Conservation (phyloP, 1,140 invertebrate genomes). For the Cataglyphis hispanica region DNA sequence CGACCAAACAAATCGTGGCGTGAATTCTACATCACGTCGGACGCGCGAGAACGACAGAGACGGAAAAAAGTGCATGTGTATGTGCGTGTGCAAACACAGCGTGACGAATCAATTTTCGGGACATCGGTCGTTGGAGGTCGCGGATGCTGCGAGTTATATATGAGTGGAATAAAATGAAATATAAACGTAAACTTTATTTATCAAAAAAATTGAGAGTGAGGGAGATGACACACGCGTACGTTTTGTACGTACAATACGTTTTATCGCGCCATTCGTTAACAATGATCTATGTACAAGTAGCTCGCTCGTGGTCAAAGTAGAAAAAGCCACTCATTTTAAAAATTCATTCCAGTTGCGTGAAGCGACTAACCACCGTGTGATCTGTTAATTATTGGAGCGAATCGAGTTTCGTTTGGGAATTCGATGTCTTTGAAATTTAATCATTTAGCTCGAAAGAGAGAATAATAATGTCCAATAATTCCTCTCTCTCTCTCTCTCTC, state of each 20-base stretch:
- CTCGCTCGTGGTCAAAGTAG: conserved; percentile 14
- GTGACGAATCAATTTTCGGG: conserved; percentile 63
- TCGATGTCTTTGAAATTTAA: conserved; percentile 51
- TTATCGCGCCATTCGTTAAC: conserved; percentile 10
- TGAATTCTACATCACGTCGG: conserved; percentile 59
- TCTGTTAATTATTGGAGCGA: conserved; percentile 46
- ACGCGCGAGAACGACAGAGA: background rate
- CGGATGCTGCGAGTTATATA: conserved; percentile 36
- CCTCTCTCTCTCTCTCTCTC: background rate
- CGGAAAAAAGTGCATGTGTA: background rate
- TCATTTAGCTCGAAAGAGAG: conserved; percentile 18
- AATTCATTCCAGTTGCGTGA: conserved; percentile 22
- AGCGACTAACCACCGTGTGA: background rate
- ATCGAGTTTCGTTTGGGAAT: conserved; percentile 29
- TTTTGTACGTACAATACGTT: too few relatives aligned
- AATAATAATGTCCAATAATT: conserved; percentile 33
- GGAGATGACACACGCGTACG: background rate
- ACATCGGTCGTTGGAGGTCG: conserved; percentile 58
- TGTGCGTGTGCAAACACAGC: conserved; percentile 29
- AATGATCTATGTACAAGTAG: conserved; percentile 18
- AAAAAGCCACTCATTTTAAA: conserved; percentile 27
- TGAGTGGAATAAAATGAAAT: conserved; percentile 59
- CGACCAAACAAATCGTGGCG: conserved; percentile 61
- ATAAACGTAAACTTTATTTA: conserved; percentile 62
- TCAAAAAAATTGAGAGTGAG: conserved; percentile 43